A percentile compares a stretch with the other conserved stretches of the same genome.
These are phyloP conservation scores for Pelodytes ibericus DNA, from an alignment of 2,797 vertebrate genomes.

Conservation along the genomic window DNA sequence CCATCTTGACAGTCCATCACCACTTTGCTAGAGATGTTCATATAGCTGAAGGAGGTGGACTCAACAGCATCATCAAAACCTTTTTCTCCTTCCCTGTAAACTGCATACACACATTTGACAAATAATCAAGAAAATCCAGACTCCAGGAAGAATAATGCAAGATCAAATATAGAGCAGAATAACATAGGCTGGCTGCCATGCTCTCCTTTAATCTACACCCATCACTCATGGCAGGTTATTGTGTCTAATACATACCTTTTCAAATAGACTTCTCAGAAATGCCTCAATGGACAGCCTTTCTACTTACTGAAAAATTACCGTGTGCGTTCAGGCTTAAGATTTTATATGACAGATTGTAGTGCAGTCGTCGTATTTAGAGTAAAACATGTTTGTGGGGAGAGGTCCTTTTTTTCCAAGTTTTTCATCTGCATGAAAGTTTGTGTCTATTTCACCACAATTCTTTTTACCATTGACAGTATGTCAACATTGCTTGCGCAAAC, in stretches of 20 bases:
- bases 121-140: constrained; percentile 57
- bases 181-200: constrained; percentile 65
- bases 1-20: constrained; percentile 27
- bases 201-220: constrained; percentile 71
- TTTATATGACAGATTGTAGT: constrained; percentile 18
- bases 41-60: constrained; percentile 17
- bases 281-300: constrained; percentile 45
- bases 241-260: constrained; percentile 53
- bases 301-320: constrained; percentile 48
- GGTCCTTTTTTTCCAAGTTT: constrained; percentile 7
- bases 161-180: constrained; percentile 68
- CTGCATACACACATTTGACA: constrained; percentile 60
- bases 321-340: constrained; percentile 9
- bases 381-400: not conserved
- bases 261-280: constrained; percentile 51
- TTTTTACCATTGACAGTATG: not conserved
- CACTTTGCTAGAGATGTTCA: constrained; percentile 21
- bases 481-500: not conserved
- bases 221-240: constrained; percentile 65
- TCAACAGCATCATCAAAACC: constrained; percentile 60
- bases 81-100: constrained; percentile 64
- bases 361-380: constrained; percentile 9
- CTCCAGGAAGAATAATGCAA: constrained; percentile 63
- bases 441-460: not conserved
- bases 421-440: too few relatives aligned